A percentile compares a stretch with the other conserved stretches of the same genome.
phyloP scores from a whole-genome alignment of 2,888 invertebrate species.

The Eristalinus sepulchralis region DNA sequence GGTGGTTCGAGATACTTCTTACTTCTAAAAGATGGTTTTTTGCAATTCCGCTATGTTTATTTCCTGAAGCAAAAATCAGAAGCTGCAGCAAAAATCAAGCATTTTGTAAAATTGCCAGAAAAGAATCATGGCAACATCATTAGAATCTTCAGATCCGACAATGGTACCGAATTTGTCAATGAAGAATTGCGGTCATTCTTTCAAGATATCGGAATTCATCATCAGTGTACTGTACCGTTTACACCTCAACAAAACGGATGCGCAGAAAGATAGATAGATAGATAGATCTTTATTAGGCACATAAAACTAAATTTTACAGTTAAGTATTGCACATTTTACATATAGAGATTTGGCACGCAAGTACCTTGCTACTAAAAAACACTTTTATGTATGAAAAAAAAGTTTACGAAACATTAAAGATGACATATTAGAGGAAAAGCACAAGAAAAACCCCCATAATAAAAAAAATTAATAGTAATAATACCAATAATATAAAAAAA shows the following conservation, averaged over 20 bases:
- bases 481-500: no score
- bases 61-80: conserved; percentile 30
- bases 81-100: conserved; percentile 15
- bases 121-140: conserved; percentile 21
- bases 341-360: no score
- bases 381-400: no score
- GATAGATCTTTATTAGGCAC: no score
- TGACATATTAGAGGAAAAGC: no score
- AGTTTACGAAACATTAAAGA: no score
- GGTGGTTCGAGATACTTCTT: conserved; percentile 66
- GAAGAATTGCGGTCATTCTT: conserved; percentile 24
- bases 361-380: no score
- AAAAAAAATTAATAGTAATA: no score
- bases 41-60: conserved; percentile 18
- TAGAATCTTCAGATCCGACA: conserved; percentile 30
- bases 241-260: conserved; percentile 66
- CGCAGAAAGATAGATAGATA: conserved; percentile 53
- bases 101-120: conserved; percentile 8
- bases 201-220: conserved; percentile 39
- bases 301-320: no score
- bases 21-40: conserved; percentile 57
- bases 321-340: no score
- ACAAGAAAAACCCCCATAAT: no score
- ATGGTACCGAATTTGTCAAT: conserved; percentile 51
- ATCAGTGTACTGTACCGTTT: conserved; percentile 58